phyloP scores from a whole-genome alignment of 2,797 vertebrate genomes.

The Lepidocolaptes lacrymiger region DNA sequence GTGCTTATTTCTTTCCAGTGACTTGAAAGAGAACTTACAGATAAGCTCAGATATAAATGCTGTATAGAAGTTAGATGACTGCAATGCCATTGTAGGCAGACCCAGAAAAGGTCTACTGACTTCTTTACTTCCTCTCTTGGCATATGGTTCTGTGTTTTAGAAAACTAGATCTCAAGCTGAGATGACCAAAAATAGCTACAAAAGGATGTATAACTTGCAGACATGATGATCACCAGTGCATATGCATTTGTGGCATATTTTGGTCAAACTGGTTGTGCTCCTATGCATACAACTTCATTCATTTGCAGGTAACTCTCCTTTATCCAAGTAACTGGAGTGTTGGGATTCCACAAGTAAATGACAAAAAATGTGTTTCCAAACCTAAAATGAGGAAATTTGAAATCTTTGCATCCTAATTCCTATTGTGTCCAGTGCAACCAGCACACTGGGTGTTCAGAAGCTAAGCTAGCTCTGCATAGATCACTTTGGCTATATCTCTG shows the following conservation, averaged over 20 bases:
- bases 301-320: not conserved
- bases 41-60: not conserved
- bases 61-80: not conserved
- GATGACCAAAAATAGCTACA: not conserved
- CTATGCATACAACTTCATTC: not conserved
- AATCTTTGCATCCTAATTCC: not conserved
- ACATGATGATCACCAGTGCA: not conserved
- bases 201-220: not conserved
- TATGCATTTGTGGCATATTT: not conserved
- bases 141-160: not conserved
- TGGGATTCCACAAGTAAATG: not conserved
- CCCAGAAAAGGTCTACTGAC: not conserved
- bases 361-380: not conserved
- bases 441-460: not conserved
- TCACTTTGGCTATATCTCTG: not conserved
- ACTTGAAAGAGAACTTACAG: not conserved
- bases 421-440: fast-evolving
- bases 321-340: not conserved
- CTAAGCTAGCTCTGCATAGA: not conserved
- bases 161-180: not conserved
- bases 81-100: not conserved
- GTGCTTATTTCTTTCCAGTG: not conserved
- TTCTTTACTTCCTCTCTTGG: not conserved
- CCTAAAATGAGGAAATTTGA: not conserved
- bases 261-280: not conserved